These are phyloP conservation scores for Oikopleura albicans DNA, from an alignment of 23 tunicate species.

Conservation along the genomic window DNA sequence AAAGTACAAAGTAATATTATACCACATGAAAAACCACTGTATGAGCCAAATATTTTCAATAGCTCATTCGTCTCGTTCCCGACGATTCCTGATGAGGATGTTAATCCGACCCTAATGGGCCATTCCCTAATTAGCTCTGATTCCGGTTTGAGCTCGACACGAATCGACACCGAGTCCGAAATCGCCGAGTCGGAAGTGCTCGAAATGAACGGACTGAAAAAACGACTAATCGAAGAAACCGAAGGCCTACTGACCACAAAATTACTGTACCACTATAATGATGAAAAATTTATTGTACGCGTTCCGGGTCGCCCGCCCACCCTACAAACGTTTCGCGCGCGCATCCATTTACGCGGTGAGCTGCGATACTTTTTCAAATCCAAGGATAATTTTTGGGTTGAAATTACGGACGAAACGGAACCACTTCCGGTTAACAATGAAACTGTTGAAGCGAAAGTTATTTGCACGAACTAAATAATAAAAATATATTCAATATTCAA, in stretches of 20 bases:
- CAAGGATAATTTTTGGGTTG: background rate
- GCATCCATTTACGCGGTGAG: background rate
- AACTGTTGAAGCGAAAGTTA: constrained; percentile 3
- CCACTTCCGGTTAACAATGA: background rate
- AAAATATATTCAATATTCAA: background rate
- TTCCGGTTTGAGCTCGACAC: constrained; percentile 6
- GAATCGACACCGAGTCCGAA: background rate
- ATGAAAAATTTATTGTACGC: background rate
- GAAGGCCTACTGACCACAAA: background rate
- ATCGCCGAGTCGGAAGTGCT: background rate
- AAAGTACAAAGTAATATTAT: too few species aligned
- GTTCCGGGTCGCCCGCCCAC: constrained; percentile 1
- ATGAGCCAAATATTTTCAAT: background rate
- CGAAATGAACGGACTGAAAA: background rate
- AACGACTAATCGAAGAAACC: constrained; percentile 16
- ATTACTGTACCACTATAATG: background rate
- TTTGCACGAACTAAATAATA: background rate
- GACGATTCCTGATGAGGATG: background rate
- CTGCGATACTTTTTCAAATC: background rate
- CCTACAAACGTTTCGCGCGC: background rate
- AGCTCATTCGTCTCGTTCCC: background rate
- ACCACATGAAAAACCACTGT: background rate
- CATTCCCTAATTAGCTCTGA: constrained; percentile 3
- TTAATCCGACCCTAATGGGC: background rate
- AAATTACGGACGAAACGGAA: background rate